These are phyloP conservation scores for Palythoa grandis DNA, from an alignment of 92 coral and sea anemone species.

Conservation along the genomic window DNA sequence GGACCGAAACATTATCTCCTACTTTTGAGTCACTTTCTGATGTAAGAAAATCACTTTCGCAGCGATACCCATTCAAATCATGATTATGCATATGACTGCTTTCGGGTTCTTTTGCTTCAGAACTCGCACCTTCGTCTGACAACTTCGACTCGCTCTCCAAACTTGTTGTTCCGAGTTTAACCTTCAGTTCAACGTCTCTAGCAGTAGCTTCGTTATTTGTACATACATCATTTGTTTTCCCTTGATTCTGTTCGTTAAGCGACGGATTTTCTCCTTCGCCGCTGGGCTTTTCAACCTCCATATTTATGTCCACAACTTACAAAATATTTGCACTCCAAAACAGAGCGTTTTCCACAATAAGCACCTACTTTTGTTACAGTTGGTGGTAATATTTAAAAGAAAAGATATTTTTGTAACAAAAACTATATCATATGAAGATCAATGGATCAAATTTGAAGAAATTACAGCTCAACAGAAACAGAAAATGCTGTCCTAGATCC, in stretches of 20 bases:
- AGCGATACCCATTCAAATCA: slow-evolving; percentile 12
- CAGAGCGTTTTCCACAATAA: not conserved
- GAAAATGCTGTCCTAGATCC: not conserved
- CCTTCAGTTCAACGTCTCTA: not conserved
- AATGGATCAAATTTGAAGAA: not conserved
- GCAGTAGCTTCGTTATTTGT: not conserved
- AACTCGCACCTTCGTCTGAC: not conserved
- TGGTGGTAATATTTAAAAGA: not conserved
- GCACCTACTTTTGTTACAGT: not conserved
- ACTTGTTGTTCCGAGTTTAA: not conserved
- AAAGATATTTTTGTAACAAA: not conserved
- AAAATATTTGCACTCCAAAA: not conserved
- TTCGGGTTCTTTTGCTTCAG: slow-evolving; percentile 14
- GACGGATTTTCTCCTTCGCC: slow-evolving; percentile 5
- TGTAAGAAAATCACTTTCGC: not conserved
- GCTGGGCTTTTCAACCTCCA: slow-evolving; percentile 36
- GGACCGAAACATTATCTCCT: not conserved
- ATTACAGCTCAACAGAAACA: not conserved
- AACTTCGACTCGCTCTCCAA: slow-evolving; percentile 7
- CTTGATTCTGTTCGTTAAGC: slow-evolving; percentile 13
- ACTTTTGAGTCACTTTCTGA: not conserved
- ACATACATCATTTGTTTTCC: not conserved
- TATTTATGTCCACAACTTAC: not conserved
- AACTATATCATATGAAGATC: not conserved
- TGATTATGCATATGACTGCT: slow-evolving; percentile 14